These are phyloP conservation scores for Pocota personata DNA, from an alignment of 2,888 invertebrate genomes.

Conservation along the genomic window DNA sequence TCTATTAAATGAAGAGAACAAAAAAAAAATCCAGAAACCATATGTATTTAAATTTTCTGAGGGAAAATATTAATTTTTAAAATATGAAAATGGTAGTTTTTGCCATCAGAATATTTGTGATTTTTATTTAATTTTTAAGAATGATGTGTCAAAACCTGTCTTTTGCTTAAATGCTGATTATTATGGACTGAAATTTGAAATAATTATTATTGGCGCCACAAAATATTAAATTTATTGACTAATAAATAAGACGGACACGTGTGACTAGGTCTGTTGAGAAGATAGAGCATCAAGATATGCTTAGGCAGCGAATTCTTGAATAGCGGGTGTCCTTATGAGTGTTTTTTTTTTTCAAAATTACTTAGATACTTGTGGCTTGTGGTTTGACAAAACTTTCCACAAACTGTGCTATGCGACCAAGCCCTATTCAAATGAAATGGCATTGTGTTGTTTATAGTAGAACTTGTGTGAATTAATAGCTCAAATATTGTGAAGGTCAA, in stretches of 20 bases:
- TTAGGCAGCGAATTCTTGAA: background rate
- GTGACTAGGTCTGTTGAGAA: background rate
- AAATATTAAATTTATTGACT: conserved; percentile 37
- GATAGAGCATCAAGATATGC: background rate
- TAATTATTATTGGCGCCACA: conserved; percentile 51
- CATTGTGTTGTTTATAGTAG: too few relatives aligned
- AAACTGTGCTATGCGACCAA: background rate
- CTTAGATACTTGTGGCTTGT: too few relatives aligned
- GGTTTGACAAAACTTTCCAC: background rate
- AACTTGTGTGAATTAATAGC: too few relatives aligned
- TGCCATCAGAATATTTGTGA: background rate
- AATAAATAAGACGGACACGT: conserved; percentile 42
- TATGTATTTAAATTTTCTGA: conserved; percentile 8
- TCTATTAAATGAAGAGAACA: conserved; percentile 47
- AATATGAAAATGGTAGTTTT: background rate
- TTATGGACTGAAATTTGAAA: conserved; percentile 9
- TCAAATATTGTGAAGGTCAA: too few relatives aligned
- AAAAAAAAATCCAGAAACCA: background rate
- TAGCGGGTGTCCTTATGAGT: background rate
- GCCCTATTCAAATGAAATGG: too few relatives aligned
- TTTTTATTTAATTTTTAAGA: background rate
- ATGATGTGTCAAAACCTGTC: conserved; percentile 11
- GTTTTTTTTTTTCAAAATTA: too few relatives aligned
- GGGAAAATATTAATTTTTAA: background rate
- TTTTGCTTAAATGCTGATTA: background rate